Conservation (phyloP, 2,113 vertebrate genomes). For the Neomonachus schauinslandi region DNA sequence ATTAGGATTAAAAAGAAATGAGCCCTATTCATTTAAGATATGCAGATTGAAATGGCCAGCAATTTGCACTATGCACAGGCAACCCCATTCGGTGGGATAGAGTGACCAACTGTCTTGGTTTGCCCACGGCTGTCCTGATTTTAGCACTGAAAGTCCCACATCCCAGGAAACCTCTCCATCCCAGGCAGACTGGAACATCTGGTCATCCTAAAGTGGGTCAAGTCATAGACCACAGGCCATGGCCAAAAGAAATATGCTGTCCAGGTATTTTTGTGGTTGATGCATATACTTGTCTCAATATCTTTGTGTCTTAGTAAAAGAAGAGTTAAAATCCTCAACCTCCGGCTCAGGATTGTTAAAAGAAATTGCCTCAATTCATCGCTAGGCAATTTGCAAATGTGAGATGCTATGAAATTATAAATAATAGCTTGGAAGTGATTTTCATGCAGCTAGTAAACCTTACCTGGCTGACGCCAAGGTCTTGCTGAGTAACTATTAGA, state of each 20-base stretch:
- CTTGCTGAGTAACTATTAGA: conserved; percentile 65
- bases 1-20: background rate
- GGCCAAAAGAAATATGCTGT: background rate
- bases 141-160: background rate
- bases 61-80: background rate
- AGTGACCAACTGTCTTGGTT: background rate
- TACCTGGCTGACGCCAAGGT: conserved; percentile 57
- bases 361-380: conserved; percentile 66
- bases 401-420: conserved; percentile 76
- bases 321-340: conserved; percentile 68
- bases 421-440: conserved; percentile 74
- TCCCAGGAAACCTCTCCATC: background rate
- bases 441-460: conserved; percentile 61
- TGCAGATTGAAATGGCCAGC: background rate
- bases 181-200: background rate
- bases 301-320: conserved; percentile 32
- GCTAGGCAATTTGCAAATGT: conserved; percentile 76
- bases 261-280: background rate
- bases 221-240: background rate
- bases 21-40: background rate
- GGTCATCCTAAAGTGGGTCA: background rate
- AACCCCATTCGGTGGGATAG: background rate
- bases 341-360: conserved; percentile 51
- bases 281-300: background rate
- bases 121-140: background rate